phyloP scores from a whole-genome alignment of 2,888 invertebrate genomes.

The Ceratothoa steindachneri region DNA sequence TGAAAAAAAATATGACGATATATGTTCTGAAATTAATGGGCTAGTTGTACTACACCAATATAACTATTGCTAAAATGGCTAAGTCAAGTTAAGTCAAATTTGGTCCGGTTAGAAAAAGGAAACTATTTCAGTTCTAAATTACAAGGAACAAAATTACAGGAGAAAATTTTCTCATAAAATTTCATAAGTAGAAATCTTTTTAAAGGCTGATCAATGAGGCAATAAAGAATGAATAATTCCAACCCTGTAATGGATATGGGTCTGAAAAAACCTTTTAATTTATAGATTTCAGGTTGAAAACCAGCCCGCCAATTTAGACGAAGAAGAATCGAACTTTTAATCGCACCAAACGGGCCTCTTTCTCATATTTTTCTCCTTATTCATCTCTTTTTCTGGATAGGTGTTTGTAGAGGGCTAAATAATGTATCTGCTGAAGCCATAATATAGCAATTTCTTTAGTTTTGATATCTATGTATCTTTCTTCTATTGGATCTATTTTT shows the following conservation, averaged over 20 bases:
- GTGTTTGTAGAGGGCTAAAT: not conserved
- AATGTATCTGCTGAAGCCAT: too few relatives aligned
- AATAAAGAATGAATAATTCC: not conserved
- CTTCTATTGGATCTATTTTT: too few relatives aligned
- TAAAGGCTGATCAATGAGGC: too few relatives aligned
- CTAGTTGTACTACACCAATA: too few relatives aligned
- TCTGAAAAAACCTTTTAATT: not conserved
- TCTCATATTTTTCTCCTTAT: not conserved
- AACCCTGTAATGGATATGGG: not conserved
- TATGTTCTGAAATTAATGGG: too few relatives aligned
- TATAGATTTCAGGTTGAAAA: not conserved
- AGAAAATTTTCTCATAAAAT: not conserved
- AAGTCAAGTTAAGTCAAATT: not conserved
- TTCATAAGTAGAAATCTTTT: too few relatives aligned
- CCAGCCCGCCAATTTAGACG: not conserved
- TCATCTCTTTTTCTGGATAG: not conserved
- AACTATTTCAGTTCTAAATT: not conserved
- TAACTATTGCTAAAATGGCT: too few relatives aligned
- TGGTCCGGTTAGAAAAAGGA: not conserved
- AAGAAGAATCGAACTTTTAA: not conserved
- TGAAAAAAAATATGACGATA: constrained; percentile 48
- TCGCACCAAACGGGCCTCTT: not conserved
- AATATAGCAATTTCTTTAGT: too few relatives aligned
- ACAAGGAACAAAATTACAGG: not conserved
- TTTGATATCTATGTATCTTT: too few relatives aligned